Base-by-base conservation (phyloP, 2,888 invertebrate genomes). In the Stramonita haemastoma region DNA sequence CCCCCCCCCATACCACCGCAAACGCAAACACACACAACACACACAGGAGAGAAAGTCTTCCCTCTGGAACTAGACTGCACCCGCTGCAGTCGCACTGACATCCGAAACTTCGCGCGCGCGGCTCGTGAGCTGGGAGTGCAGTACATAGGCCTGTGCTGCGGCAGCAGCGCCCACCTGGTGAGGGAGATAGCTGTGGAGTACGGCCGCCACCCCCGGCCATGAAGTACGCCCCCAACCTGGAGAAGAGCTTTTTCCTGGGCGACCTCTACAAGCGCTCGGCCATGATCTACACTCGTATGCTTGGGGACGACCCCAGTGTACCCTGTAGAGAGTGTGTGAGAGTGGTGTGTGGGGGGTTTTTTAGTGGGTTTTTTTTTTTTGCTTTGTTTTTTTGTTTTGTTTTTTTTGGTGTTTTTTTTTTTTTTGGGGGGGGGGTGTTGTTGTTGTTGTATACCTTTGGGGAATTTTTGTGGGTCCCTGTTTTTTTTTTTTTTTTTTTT, bases 111-210 rank as follows among this genome's bases (percentile, higher is more conserved):
- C 87, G 94, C 94, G 19, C 60, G 90, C 34, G 92, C 93, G 86
- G 92, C 93, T 34, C 92, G 92, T 87, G 92, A 93, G 15, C 90
- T 95, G 1, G 94, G 94, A 6, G 90, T 94, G n/a, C n/a, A n/a
- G n/a, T n/a, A n/a, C n/a, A n/a, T n/a, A n/a, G n/a, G n/a, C n/a
- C n/a, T n/a, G n/a, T 95, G 95, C 90, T 95, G 95, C 89, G 95
- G 95, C 19, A 94, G 94, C 90, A 91, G 93, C 1, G 91, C 94
- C 8, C 92, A 94, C 90, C 92, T 93, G 89, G 91, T 93, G 79
- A 91, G 95, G 60, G 93, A 93, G 11, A 91, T 95, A 70, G 94
- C 95, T 6, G 94, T 93, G 70, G 90, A 89, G 5, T 93, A 94
- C 32, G 95, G 94, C 0, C 92, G 94, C 34, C 90, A 87, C 1